Conservation (phyloP, 2,797 vertebrate genomes). For the Chelon labrosus region DNA sequence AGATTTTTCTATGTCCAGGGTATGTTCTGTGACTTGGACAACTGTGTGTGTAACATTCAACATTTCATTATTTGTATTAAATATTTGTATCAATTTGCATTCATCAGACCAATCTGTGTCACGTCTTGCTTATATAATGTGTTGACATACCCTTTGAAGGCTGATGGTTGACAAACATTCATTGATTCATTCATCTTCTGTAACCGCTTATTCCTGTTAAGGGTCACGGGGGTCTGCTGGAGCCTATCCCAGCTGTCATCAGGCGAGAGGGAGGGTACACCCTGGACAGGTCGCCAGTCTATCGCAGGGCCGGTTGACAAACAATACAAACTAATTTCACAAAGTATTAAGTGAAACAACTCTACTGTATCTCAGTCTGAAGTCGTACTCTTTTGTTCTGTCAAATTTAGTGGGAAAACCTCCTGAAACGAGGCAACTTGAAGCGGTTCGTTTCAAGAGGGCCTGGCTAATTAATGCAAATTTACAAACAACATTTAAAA, state of each 20-base stretch:
- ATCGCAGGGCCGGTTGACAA: too few species aligned
- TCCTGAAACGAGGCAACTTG: slow-evolving; percentile 7
- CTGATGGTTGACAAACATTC: not conserved
- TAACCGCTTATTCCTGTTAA: too few species aligned
- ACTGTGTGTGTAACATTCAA: not conserved
- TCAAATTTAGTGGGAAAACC: not conserved
- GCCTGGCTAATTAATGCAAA: slow-evolving; percentile 58
- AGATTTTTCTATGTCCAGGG: too few species aligned
- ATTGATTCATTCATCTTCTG: too few species aligned
- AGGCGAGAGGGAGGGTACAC: too few species aligned
- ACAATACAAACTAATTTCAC: not conserved
- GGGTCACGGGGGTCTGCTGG: too few species aligned
- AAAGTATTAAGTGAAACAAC: not conserved
- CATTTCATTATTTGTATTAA: not conserved
- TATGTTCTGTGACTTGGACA: too few species aligned
- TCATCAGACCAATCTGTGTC: too few species aligned
- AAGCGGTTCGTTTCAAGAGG: slow-evolving; percentile 29
- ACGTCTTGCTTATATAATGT: not conserved
- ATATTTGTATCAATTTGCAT: too few species aligned
- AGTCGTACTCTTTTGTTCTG: not conserved
- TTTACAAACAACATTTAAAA: slow-evolving; percentile 74
- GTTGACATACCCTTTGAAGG: not conserved
- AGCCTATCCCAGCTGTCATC: too few species aligned
- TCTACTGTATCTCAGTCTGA: not conserved
- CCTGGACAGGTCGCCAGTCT: too few species aligned